Base-by-base conservation (phyloP, 2,113 vertebrate genomes). In the Catharus bicknelli region DNA sequence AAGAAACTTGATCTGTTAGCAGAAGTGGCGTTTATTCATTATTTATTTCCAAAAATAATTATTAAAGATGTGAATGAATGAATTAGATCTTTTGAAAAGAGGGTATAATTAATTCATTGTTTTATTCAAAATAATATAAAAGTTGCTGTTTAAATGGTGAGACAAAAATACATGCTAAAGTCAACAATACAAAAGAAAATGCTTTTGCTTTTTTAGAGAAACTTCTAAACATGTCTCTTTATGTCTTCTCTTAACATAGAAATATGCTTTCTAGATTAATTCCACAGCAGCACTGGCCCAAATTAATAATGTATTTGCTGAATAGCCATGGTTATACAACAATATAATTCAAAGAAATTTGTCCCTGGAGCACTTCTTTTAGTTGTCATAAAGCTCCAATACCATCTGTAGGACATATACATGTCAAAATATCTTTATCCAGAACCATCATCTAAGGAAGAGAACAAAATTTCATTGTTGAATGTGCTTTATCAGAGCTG, bases 211-310 rank as follows among this genome's bases (percentile, higher is more conserved):
- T 59, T 76, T 72, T 17, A n/a, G 8, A 92, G 19, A 42, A 54
- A 50, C 7, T 25, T 85, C 16, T 45, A 50, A 25, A 58, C 22
- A 34, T 36, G 21, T 48, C 13, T 61, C 3, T 50, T 67, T 74
- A 27, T 67, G 7, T 68, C 11, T 54, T 63, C 21, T 73, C 19
- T 74, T 63, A 58, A 36, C 9, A 36, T 2, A 77, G 10, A 90
- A 63, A 72, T 45, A 50, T 15, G 5, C 32, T 81, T 84, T 77
- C 29, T 54, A 48, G 26, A 42, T 10, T 40, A 45, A 53, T 38
- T 63, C 5, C 53, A 53, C 0, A 0, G 20, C 5, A 45, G 29
- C 14, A 5, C 17, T 53, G 26, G 51, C 10, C 6, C 22, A 58
- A 54, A 51, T 73, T 20, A 50, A n/a, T 50, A 2, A 6, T 27